Evolutionary conservation across 37 sponge, comb jelly and placozoan genomes (phyloP).

Genomic region (Oscarella lobularis): DNA sequence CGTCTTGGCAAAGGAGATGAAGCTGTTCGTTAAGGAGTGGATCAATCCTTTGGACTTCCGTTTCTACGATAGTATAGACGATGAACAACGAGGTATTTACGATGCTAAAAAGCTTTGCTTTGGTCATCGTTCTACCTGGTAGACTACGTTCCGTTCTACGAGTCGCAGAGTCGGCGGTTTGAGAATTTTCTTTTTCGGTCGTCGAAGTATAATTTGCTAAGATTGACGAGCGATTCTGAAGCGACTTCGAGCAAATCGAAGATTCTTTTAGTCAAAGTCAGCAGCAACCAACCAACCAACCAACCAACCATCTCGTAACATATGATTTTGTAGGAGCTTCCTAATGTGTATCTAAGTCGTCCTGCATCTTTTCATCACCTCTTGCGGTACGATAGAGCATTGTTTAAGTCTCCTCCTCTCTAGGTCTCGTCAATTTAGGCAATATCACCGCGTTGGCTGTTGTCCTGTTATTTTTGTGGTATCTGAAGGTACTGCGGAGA

Average conservation of each 20-base stretch:
- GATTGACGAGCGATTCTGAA: constrained; percentile 15
- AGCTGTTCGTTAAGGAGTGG: neutral
- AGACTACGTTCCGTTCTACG: too few relatives aligned
- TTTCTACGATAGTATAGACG: too few relatives aligned
- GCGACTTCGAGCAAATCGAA: too few relatives aligned
- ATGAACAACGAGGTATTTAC: too few relatives aligned
- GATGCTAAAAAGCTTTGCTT: too few relatives aligned
- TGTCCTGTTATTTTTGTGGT: neutral
- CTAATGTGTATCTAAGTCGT: constrained; percentile 59
- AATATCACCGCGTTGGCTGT: neutral
- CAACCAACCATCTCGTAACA: neutral
- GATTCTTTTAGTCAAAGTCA: too few relatives aligned
- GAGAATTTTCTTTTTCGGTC: constrained; percentile 36
- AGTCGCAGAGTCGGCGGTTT: constrained; percentile 60
- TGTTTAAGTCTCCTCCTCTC: too few relatives aligned
- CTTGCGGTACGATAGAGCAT: constrained; percentile 27
- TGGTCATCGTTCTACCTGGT: too few relatives aligned
- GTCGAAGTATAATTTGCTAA: constrained; percentile 36
- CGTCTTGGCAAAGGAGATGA: neutral
- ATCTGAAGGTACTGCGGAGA: neutral
- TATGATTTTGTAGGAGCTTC: constrained; percentile 43
- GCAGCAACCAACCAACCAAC: neutral
- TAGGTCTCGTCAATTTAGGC: neutral
- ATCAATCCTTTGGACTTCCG: constrained; percentile 6
- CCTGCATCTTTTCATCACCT: constrained; percentile 45